Conservation (phyloP, 2,888 invertebrate genomes). For the Lycophotia porphyrea region DNA sequence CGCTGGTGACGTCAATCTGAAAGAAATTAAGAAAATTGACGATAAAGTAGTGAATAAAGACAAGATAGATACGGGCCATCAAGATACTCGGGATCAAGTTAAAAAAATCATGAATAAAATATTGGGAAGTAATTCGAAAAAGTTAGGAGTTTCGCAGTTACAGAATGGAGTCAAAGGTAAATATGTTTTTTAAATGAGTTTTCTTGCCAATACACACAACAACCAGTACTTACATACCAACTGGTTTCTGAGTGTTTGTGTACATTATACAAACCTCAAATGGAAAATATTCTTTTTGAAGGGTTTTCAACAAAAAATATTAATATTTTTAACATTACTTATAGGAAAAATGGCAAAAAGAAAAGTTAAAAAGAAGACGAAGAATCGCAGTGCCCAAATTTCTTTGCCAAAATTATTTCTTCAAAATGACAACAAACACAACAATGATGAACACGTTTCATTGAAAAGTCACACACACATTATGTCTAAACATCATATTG, state of each 20-base stretch:
- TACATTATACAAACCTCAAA: neutral
- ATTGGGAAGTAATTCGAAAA: slow-evolving; percentile 79
- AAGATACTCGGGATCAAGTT: slow-evolving; percentile 77
- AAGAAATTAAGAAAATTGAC: slow-evolving; percentile 63
- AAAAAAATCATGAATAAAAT: slow-evolving; percentile 84
- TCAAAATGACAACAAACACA: slow-evolving; percentile 21
- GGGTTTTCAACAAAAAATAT: neutral
- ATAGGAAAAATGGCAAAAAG: slow-evolving; percentile 80
- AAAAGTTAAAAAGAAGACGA: slow-evolving; percentile 70
- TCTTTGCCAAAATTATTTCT: slow-evolving; percentile 18
- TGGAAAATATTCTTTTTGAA: neutral
- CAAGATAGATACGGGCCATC: slow-evolving; percentile 43
- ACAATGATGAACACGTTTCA: slow-evolving; percentile 8
- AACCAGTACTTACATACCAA: too few species aligned
- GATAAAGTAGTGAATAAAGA: neutral
- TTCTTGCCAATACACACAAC: too few species aligned
- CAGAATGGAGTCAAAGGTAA: slow-evolving; percentile 86
- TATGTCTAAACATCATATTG: neutral
- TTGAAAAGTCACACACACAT: slow-evolving; percentile 4
- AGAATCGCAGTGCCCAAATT: slow-evolving; percentile 16
- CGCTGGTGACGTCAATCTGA: slow-evolving; percentile 72
- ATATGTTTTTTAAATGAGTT: neutral
- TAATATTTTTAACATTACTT: slow-evolving; percentile 28
- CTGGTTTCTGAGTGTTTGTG: too few species aligned
- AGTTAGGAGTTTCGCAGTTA: slow-evolving; percentile 76